A percentile compares a stretch with the other conserved stretches of the same genome.
Conservation (phyloP, 2,113 vertebrate species). For the Macaca mulatta region DNA sequence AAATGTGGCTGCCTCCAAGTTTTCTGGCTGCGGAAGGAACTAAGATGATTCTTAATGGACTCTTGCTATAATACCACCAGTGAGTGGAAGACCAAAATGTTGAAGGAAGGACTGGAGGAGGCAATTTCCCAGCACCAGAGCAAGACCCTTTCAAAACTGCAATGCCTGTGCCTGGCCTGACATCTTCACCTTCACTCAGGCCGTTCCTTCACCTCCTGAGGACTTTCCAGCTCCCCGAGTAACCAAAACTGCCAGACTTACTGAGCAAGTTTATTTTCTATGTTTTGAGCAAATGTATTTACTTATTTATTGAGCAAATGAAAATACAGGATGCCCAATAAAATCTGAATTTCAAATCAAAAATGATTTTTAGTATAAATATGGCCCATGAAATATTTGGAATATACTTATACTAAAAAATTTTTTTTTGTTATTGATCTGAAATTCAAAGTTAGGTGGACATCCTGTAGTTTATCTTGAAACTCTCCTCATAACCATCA, state of each 20-base stretch:
- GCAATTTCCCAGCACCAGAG: rapidly evolving
- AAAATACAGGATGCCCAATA: not conserved
- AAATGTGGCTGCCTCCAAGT: not conserved
- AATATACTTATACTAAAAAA: not conserved
- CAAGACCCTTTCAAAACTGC: not conserved
- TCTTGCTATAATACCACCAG: rapidly evolving
- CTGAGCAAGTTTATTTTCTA: too few species aligned
- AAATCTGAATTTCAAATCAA: not conserved
- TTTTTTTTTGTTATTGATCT: not conserved
- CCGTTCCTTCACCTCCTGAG: not conserved
- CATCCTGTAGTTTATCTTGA: not conserved
- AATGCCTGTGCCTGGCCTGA: rapidly evolving
- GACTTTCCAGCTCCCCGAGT: not conserved
- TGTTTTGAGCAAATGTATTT: too few species aligned
- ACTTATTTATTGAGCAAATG: not conserved
- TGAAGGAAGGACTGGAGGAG: not conserved
- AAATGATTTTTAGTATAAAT: not conserved
- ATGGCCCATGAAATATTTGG: not conserved
- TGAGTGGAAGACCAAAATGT: not conserved
- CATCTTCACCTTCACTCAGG: not conserved
- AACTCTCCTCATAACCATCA: not conserved
- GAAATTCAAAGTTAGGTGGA: not conserved
- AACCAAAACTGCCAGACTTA: not conserved
- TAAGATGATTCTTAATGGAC: not conserved
- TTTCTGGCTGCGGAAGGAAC: not conserved